These are phyloP conservation scores for Ageneiosus marmoratus DNA, from an alignment of 2,113 vertebrate species.

Conservation along the genomic window DNA sequence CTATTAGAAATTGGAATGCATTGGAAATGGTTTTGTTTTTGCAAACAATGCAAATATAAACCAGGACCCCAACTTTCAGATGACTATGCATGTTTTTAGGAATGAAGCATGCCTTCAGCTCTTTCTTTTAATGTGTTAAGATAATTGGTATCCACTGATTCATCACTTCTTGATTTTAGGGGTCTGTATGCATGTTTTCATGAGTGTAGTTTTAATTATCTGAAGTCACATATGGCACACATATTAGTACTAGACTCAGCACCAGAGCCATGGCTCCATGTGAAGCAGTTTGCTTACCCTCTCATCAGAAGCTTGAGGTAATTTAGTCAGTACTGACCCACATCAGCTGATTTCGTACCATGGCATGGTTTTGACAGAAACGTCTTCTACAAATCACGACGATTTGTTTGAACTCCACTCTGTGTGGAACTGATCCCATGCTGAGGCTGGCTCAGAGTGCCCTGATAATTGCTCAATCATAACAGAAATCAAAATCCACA, in stretches of 20 bases:
- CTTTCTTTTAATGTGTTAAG: not conserved
- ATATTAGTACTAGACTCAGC: conserved; percentile 3
- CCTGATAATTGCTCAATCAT: conserved; percentile 53
- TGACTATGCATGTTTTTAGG: not conserved
- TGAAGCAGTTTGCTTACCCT: conserved; percentile 13
- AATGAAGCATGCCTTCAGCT: not conserved
- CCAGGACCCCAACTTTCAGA: not conserved
- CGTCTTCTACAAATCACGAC: conserved; percentile 44
- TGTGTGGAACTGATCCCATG: conserved; percentile 40
- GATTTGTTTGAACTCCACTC: conserved; percentile 51
- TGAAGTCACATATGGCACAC: not conserved
- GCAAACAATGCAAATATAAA: conserved; percentile 35
- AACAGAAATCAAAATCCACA: conserved; percentile 55
- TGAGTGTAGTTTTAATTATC: conserved; percentile 1
- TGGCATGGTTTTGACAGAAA: conserved; percentile 44
- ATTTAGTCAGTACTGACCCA: conserved; percentile 25
- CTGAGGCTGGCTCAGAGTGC: conserved; percentile 39
- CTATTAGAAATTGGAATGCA: conserved; percentile 9
- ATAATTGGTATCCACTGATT: conserved; percentile 3
- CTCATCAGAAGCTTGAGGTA: conserved; percentile 19
- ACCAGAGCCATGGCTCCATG: not conserved
- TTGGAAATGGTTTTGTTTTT: conserved; percentile 18
- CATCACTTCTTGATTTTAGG: not conserved
- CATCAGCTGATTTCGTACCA: conserved; percentile 42
- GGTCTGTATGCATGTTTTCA: not conserved